These are phyloP conservation scores for Disparrhopalites patrizii DNA, from an alignment of 2,888 invertebrate species.

Conservation along the genomic window DNA sequence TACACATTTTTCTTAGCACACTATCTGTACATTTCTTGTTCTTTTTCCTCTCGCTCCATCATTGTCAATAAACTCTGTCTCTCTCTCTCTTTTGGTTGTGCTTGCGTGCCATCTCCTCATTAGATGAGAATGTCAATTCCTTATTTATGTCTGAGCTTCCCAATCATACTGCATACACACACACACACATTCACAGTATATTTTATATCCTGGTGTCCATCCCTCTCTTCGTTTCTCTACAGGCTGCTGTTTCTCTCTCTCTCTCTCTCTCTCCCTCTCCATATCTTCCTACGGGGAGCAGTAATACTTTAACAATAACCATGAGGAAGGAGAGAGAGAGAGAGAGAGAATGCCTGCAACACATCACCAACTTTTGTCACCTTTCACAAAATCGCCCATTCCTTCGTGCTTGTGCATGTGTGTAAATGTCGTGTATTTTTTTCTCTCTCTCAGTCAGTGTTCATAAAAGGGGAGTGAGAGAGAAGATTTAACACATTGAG, in stretches of 20 bases:
- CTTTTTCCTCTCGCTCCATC: constrained; percentile 21
- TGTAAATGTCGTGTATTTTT: background rate
- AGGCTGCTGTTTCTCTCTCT: no score
- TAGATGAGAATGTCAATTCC: constrained; percentile 26
- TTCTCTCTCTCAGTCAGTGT: background rate
- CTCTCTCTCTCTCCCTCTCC: no score
- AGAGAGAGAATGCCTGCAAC: no score
- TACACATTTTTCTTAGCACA: no score
- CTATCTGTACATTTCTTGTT: no score
- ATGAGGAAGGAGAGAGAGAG: no score
- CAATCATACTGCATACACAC: no score
- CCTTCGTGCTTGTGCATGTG: no score
- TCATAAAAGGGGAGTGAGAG: background rate
- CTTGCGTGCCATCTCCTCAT: constrained; percentile 29
- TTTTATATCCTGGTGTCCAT: background rate
- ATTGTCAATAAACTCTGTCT: constrained; percentile 31
- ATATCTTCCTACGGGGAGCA: no score
- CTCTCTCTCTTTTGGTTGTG: background rate
- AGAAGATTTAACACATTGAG: background rate
- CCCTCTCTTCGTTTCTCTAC: background rate
- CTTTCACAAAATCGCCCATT: background rate
- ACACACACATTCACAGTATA: background rate
- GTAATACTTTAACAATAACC: no score
- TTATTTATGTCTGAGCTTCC: constrained; percentile 26
- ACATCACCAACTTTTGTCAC: no score